Conservation (phyloP, 2,113 vertebrate species). For the Panurus biarmicus region DNA sequence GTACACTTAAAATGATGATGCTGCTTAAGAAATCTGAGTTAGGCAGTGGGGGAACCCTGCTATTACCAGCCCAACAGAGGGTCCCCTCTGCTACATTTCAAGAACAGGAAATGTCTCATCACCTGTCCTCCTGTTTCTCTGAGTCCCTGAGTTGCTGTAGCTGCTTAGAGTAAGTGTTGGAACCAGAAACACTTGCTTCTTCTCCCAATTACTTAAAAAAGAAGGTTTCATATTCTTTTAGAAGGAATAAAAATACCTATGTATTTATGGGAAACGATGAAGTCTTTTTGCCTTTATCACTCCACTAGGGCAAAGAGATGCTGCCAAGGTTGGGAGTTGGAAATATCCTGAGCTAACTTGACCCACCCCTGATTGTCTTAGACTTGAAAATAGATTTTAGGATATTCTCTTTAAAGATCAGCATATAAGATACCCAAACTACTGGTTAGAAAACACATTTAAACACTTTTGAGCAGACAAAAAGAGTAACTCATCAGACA, state of each 20-base stretch:
- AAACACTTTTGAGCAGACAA: neutral
- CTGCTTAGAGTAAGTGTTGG: neutral
- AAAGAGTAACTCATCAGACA: neutral
- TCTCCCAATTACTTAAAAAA: neutral
- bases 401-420: neutral
- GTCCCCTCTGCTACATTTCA: neutral
- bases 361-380: neutral
- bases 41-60: neutral
- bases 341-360: neutral
- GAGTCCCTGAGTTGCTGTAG: neutral
- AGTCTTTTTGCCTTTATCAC: neutral
- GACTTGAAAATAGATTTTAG: neutral
- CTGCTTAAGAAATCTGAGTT: neutral
- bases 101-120: neutral
- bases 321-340: neutral
- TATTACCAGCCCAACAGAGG: neutral
- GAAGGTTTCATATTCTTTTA: neutral
- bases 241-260: neutral
- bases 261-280: neutral
- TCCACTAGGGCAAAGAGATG: neutral
- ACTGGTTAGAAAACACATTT: neutral
- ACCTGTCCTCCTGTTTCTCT: neutral
- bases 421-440: neutral
- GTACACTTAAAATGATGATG: accelerated
- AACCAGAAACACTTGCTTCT: neutral